A percentile compares a stretch with the other conserved stretches of the same genome.
These are phyloP conservation scores for Drosophila dives DNA, from an alignment of 2,888 invertebrate genomes.

Conservation along the genomic window DNA sequence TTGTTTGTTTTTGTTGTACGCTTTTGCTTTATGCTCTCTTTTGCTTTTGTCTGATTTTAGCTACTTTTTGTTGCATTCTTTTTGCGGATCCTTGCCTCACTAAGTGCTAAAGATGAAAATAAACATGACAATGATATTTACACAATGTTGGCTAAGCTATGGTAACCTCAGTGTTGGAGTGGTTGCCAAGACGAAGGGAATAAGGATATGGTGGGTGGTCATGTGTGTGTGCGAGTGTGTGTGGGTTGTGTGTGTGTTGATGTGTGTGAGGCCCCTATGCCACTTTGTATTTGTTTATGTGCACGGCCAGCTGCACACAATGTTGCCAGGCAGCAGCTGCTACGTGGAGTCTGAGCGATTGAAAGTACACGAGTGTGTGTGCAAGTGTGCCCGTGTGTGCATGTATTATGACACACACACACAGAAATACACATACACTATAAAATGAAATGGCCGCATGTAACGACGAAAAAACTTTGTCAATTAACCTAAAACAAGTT, in stretches of 20 bases:
- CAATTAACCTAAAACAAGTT: constrained; percentile 80
- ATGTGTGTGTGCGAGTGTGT: constrained; percentile 14
- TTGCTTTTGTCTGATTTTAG: constrained; percentile 30
- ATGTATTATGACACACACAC: neutral
- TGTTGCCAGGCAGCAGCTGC: constrained; percentile 61
- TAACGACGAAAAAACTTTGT: constrained; percentile 71
- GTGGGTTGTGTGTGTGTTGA: constrained; percentile 17
- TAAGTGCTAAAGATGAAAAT: constrained; percentile 76
- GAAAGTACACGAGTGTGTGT: constrained; percentile 32
- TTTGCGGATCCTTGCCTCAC: constrained; percentile 47
- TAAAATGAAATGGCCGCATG: constrained; percentile 50
- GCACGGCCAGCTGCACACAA: constrained; percentile 65
- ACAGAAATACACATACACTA: constrained; percentile 37
- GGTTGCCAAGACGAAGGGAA: constrained; percentile 18
- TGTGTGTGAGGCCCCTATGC: constrained; percentile 36
- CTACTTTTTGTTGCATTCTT: constrained; percentile 20
- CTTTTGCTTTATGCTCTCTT: constrained; percentile 27
- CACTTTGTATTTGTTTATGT: constrained; percentile 78
- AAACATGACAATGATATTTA: constrained; percentile 78
- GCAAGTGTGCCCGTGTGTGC: constrained; percentile 18
- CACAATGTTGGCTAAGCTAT: constrained; percentile 67
- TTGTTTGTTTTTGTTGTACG: constrained; percentile 22
- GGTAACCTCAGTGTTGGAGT: constrained; percentile 44
- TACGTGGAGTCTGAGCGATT: constrained; percentile 63
- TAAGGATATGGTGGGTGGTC: constrained; percentile 34